Conservation (phyloP, 2,113 vertebrate species). For the Perccottus glenii region DNA sequence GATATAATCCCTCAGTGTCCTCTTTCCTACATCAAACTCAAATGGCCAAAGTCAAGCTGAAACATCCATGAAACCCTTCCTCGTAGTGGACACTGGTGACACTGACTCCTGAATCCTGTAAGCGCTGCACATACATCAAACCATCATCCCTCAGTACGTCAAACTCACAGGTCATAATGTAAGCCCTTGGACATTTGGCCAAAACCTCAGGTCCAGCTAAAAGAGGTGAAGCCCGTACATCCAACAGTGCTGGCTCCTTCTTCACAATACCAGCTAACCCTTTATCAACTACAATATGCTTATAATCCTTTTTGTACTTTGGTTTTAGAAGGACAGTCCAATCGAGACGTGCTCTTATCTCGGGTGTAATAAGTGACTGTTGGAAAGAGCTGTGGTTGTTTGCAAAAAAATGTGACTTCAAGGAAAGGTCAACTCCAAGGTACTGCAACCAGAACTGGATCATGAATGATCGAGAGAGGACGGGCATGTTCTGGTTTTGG, state of each 20-base stretch:
- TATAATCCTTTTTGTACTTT: conserved; percentile 80
- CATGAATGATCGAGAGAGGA: conserved; percentile 81
- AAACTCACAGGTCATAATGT: conserved; percentile 89
- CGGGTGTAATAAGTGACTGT: conserved; percentile 63
- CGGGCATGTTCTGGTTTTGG: conserved; percentile 81
- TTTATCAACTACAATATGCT: conserved; percentile 70
- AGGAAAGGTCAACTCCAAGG: conserved; percentile 77
- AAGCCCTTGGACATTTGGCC: conserved; percentile 83
- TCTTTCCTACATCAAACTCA: conserved; percentile 84
- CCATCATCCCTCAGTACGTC: conserved; percentile 94
- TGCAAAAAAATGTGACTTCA: conserved; percentile 75
- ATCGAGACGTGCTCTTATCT: conserved; percentile 77
- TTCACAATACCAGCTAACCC: conserved; percentile 73
- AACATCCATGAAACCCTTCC: conserved; percentile 91
- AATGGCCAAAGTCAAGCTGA: conserved; percentile 88
- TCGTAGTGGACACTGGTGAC: conserved; percentile 87
- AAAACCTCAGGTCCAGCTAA: conserved; percentile 83
- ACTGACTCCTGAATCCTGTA: conserved; percentile 84
- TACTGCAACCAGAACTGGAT: conserved; percentile 91
- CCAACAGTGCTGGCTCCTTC: conserved; percentile 84
- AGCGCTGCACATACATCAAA: conserved; percentile 87
- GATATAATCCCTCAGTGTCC: conserved; percentile 83
- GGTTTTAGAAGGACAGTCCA: conserved; percentile 86
- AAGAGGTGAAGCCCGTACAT: conserved; percentile 84
- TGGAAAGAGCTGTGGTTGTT: conserved; percentile 90